A percentile compares a stretch with the other conserved stretches of the same genome.
Evolutionary conservation across 2,888 invertebrate genomes (phyloP).

Genomic region (Scaptomyza reducta): DNA sequence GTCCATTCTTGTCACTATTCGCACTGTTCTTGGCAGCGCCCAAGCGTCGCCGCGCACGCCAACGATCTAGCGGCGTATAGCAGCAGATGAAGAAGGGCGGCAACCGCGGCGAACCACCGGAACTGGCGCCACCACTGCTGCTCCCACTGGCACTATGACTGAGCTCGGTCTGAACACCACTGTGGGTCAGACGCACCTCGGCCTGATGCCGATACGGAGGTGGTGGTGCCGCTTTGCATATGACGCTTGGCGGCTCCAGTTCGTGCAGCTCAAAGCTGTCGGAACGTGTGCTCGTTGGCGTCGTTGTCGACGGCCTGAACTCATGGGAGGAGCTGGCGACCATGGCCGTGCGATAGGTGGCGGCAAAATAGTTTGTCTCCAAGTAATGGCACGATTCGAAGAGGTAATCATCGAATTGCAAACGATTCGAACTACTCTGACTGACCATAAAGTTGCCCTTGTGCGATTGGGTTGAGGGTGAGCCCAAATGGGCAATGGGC

Average conservation of each 20-base stretch:
- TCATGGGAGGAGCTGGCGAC: constrained; percentile 83
- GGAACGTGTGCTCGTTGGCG: constrained; percentile 74
- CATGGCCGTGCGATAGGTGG: constrained; percentile 84
- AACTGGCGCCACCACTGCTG: constrained; percentile 51
- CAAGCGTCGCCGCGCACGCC: constrained; percentile 80
- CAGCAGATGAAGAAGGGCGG: constrained; percentile 84
- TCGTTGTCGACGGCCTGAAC: constrained; percentile 83
- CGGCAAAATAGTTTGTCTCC: constrained; percentile 84
- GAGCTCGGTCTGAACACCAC: constrained; percentile 82
- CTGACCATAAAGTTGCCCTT: constrained; percentile 67
- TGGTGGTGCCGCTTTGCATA: constrained; percentile 76
- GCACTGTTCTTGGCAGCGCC: constrained; percentile 30
- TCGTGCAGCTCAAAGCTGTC: constrained; percentile 80
- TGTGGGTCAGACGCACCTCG: constrained; percentile 81
- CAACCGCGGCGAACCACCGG: constrained; percentile 63
- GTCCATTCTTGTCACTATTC: constrained; percentile 53
- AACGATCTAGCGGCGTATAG: constrained; percentile 83
- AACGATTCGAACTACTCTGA: constrained; percentile 57
- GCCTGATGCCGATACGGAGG: constrained; percentile 55
- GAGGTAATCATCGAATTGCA: constrained; percentile 83
- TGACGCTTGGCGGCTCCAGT: constrained; percentile 77
- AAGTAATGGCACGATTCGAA: constrained; percentile 83
- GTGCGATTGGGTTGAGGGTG: constrained; percentile 81
- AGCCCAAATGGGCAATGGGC: constrained; percentile 46
- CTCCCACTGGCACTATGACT: constrained; percentile 51